Evolutionary conservation across 2,113 vertebrate species (phyloP).

Genomic region (Vidua chalybeata): DNA sequence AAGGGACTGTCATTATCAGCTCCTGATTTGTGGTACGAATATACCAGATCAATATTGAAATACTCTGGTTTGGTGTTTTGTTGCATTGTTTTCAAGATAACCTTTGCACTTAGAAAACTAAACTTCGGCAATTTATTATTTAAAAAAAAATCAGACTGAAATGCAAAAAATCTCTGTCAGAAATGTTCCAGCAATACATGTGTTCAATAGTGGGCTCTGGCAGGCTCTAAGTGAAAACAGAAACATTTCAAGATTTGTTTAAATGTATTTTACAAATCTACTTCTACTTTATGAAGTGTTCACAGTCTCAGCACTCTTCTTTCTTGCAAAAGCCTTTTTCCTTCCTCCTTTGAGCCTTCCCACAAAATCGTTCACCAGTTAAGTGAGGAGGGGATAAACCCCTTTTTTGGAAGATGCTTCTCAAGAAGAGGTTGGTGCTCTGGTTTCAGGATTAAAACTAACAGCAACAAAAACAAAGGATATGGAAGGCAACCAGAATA

Average conservation of each 20-base stretch:
- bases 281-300: not conserved
- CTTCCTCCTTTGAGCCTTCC: not conserved
- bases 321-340: not conserved
- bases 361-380: not conserved
- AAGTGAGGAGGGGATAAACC: not conserved
- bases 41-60: not conserved
- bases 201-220: accelerated
- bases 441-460: not conserved
- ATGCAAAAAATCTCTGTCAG: not conserved
- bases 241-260: not conserved
- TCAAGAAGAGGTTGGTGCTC: not conserved
- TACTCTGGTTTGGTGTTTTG: not conserved
- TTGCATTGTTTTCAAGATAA: not conserved
- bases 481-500: not conserved
- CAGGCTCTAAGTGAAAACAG: not conserved
- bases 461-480: not conserved
- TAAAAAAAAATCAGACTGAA: not conserved
- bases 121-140: not conserved
- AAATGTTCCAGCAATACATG: not conserved
- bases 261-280: not conserved
- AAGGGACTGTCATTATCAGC: not conserved
- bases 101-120: not conserved
- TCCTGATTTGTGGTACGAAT: not conserved
- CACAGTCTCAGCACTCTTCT: not conserved
- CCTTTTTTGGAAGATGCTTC: not conserved